Evolutionary conservation across 2,888 invertebrate species (phyloP), one percentile per base, ranked within the genome.

Genomic region (Thymelicus sylvestris): DNA sequence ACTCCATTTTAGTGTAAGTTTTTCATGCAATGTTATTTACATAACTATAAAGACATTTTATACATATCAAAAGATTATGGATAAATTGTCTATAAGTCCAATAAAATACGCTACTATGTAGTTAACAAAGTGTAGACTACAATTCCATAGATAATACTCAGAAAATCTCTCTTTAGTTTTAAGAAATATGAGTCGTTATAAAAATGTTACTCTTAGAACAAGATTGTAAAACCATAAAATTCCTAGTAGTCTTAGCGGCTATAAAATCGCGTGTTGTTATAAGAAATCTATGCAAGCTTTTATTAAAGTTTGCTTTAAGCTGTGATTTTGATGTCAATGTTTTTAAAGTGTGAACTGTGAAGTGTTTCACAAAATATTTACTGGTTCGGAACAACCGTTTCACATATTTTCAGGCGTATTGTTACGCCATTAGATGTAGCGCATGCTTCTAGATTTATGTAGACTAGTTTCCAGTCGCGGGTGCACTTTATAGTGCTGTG

Each of bases 341-440:
- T 85, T 83, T 74, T 75, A 78, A 81, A 80, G 80, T 79, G 78
- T 77, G 77, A 80, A 78, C 31, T 31, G 75, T 77, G 72, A 75
- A 81, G 83, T 82, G 78, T 77, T 76, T 74, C 73, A 76, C 73
- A 79, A 79, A 82, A 84, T 85, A 82, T 85, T 84, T 85, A 73
- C 77, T 55, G 66, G 75, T 70, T 73, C 78, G 77, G 76, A 75
- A 69, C 72, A 73, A 73, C 72, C 72, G 70, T 73, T 74, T 73
- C 64, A 59, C 64, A 59, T 64, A 64, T 70, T 68, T 68, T 19
- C 55, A 63, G 47, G 55, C 52, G 63, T 57, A 68, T 68, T 68
- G 68, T 68, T 55, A 57, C 63, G 52, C 68, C 63, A 63, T 68
- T 57, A 68, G 31, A 68, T 55, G 47, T 55, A 59, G 44, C 47